Conservation (phyloP, 1,140 invertebrate species). For the Phthorimaea operculella region DNA sequence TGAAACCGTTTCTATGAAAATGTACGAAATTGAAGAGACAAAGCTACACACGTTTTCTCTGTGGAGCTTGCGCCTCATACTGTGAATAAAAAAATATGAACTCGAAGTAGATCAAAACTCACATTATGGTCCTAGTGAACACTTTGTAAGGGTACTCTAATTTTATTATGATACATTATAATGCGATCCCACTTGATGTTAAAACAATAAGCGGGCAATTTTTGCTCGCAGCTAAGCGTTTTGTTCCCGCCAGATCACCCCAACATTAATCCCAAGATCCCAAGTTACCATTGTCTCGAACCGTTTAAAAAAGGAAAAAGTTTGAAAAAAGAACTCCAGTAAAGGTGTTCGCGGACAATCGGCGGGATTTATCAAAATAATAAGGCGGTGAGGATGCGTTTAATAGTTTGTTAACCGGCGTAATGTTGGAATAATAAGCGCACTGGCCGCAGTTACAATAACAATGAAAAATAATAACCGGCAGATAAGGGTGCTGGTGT, state of each 20-base stretch:
- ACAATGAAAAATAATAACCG: constrained; percentile 57
- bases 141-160: no score
- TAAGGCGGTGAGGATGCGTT: constrained; percentile 38
- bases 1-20: no score
- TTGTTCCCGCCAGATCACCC: neutral
- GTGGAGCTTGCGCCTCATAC: no score
- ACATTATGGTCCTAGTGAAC: no score
- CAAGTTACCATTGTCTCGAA: neutral
- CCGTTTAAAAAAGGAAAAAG: neutral
- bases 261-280: neutral
- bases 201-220: no score
- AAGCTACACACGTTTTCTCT: no score
- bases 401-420: constrained; percentile 58
- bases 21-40: no score
- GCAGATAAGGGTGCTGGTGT: neutral
- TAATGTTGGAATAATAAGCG: constrained; percentile 44
- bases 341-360: constrained; percentile 18
- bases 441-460: constrained; percentile 40
- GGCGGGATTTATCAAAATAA: constrained; percentile 31
- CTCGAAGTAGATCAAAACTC: no score
- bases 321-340: constrained; percentile 12
- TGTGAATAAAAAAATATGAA: no score
- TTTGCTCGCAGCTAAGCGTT: no score
- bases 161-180: no score
- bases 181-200: no score